Base-by-base conservation (phyloP, 2,797 vertebrate species). In the Kryptolebias ocellatus region DNA sequence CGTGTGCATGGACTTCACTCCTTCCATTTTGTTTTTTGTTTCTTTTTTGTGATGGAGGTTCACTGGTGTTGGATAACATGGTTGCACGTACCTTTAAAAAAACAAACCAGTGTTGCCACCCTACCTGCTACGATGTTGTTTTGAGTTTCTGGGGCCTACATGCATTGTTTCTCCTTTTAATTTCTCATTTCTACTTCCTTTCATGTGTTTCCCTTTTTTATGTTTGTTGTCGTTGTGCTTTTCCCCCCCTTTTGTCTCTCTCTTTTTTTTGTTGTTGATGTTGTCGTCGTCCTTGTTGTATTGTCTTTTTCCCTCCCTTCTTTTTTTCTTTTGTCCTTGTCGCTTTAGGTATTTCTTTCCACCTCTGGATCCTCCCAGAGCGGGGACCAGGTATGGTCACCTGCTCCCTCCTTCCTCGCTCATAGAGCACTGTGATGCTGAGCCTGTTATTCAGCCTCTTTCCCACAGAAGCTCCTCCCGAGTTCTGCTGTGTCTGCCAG, bases 271-370 rank as follows among this genome's bases (percentile, higher is more conserved):
- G 89, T 94, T 87, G 20, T 24, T 24, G 20, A 24, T 73, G 56
- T 37, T 88, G 93, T 24, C 20, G 20, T 95, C 90, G 87, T 86
- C 31, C 90, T 59, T 61, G 49, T 89, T 81, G 70, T 85, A 81
- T 79, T 5, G 47, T 74, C 60, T 82, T 72, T 20, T 67, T 83
- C 59, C 58, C 62, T 46, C 31, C 46, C 45, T 24, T 24, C 20
- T 24, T 24, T 24, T 37, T 45, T 39, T 28, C 52, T 20, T 28
- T 29, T 3, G 14, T 15, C 61, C 2, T 88, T 12, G 81, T 94
- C 94, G 88, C 95, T 95, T 95, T 91, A 98, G 97, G 95, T 98
- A 95, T 96, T 97, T 96, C 93, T 97, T 97, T 93, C 93, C 96
- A 67, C 94, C 95, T 92, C 89, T 97, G 95, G 96, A 98, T 87